A percentile compares a stretch with the other conserved stretches of the same genome.
Evolutionary conservation across 2,888 invertebrate genomes (phyloP).

Genomic region (Entomobrya proxima): DNA sequence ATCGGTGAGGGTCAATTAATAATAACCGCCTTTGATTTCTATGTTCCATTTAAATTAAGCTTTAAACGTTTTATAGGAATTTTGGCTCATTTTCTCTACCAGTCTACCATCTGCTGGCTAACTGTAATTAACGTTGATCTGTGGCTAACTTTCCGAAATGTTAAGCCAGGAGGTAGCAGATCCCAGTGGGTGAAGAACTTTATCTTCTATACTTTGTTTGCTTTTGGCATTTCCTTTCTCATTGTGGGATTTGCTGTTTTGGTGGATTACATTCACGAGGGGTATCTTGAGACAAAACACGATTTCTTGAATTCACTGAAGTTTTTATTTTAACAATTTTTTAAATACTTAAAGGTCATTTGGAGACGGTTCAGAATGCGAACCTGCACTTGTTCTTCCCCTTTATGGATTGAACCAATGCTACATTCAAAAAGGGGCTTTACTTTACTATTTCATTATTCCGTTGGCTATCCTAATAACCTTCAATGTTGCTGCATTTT

Average conservation of each 20-base stretch:
- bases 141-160: conserved; percentile 56
- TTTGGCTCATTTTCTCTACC: conserved; percentile 63
- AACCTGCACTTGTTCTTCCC: conserved; percentile 25
- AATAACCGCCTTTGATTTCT: no score
- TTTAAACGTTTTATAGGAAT: conserved; percentile 44
- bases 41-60: no score
- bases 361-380: conserved; percentile 52
- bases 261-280: conserved; percentile 9
- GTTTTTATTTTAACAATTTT: neutral
- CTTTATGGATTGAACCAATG: conserved; percentile 66
- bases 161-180: conserved; percentile 32
- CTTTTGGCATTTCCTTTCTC: conserved; percentile 33
- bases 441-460: conserved; percentile 52
- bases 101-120: conserved; percentile 62
- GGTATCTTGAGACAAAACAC: neutral
- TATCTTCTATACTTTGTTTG: conserved; percentile 36
- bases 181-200: conserved; percentile 17
- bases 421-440: conserved; percentile 34
- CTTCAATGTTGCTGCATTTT: conserved; percentile 65
- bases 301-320: neutral
- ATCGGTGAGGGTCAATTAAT: conserved; percentile 21
- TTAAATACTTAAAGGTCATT: neutral
- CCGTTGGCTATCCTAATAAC: conserved; percentile 63
- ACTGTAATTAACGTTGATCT: conserved; percentile 62
- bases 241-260: conserved; percentile 47